These are phyloP conservation scores for Altica lythri DNA, from an alignment of 2,888 invertebrate genomes.

Conservation along the genomic window DNA sequence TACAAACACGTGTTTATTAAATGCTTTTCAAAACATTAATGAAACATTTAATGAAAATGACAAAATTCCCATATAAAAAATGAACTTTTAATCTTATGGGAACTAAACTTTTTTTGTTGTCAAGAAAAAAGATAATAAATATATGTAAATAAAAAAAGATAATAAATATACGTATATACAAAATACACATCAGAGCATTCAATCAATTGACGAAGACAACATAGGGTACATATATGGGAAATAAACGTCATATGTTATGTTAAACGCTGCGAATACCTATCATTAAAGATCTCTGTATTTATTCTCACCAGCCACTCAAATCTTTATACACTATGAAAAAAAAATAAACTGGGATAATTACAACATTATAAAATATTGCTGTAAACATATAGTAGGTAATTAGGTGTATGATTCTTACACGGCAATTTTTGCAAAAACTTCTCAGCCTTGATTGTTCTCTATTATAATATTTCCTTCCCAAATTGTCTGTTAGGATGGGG, in stretches of 20 bases:
- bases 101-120: no score
- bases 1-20: no score
- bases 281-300: conserved; percentile 17
- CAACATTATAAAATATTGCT: no score
- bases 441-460: conserved; percentile 31
- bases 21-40: no score
- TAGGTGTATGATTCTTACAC: conserved; percentile 15
- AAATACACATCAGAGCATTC: no score
- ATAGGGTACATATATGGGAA: conserved; percentile 34
- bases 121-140: no score
- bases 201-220: no score
- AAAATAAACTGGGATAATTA: conserved; percentile 6
- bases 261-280: conserved; percentile 17
- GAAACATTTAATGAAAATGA: no score
- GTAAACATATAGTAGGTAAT: conserved; percentile 16
- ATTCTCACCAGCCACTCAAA: conserved; percentile 21
- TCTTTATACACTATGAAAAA: not conserved
- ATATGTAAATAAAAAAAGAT: no score
- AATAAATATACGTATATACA: no score
- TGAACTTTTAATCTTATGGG: no score
- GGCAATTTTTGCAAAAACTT: conserved; percentile 29
- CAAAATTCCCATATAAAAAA: no score
- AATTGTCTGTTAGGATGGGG: conserved; percentile 26
- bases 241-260: conserved; percentile 26
- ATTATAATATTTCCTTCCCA: conserved; percentile 21